These are phyloP conservation scores for Ameiurus melas DNA, from an alignment of 2,113 vertebrate genomes.

Conservation along the genomic window DNA sequence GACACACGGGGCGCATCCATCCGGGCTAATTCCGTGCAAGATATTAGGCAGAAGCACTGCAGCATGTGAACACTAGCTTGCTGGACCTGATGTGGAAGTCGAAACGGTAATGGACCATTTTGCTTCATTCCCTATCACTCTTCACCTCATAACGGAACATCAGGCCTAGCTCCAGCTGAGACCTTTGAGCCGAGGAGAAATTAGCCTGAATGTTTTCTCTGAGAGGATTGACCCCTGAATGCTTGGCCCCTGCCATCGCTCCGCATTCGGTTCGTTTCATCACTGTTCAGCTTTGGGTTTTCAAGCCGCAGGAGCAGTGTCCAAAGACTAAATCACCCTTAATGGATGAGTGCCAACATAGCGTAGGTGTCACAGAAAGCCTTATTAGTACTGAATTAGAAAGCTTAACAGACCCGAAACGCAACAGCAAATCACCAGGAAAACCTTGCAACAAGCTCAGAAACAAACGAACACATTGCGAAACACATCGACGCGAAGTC, in stretches of 20 bases:
- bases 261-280: constrained; percentile 50
- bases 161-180: constrained; percentile 24
- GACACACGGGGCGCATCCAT: constrained; percentile 54
- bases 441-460: not conserved
- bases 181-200: constrained; percentile 45
- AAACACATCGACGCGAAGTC: not conserved
- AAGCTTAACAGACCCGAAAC: not conserved
- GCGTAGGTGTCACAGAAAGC: not conserved
- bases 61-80: constrained; percentile 36
- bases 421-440: not conserved
- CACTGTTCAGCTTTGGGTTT: constrained; percentile 18
- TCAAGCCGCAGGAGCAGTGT: constrained; percentile 31
- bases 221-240: constrained; percentile 48
- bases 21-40: constrained; percentile 58
- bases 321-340: constrained; percentile 10
- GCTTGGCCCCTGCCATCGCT: constrained; percentile 34
- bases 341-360: not conserved
- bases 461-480: not conserved
- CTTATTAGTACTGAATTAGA: not conserved
- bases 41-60: constrained; percentile 51
- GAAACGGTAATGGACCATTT: constrained; percentile 35
- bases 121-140: constrained; percentile 37
- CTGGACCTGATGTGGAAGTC: constrained; percentile 38
- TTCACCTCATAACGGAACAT: constrained; percentile 30
- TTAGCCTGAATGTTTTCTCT: constrained; percentile 42